A percentile compares a stretch with the other conserved stretches of the same genome.
Conservation (phyloP, 2,797 vertebrate genomes). For the Cynodonichthys magdalenae region DNA sequence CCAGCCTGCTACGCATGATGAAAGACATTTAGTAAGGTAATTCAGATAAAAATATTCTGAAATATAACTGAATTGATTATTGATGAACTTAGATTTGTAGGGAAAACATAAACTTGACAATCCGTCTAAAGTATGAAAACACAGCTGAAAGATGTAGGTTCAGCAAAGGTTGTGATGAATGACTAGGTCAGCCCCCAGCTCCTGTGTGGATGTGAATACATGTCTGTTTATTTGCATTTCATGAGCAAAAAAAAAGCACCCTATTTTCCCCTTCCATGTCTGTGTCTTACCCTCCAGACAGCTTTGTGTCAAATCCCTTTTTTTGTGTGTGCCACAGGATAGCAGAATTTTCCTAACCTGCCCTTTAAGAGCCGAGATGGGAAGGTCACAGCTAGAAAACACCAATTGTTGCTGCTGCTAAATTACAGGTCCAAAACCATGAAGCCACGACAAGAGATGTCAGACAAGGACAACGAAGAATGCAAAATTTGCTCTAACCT, state of each 20-base stretch:
- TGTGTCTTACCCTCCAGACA: constrained; percentile 66
- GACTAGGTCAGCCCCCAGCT: constrained; percentile 54
- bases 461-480: constrained; percentile 23
- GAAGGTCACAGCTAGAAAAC: constrained; percentile 59
- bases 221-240: constrained; percentile 56
- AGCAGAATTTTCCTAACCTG: constrained; percentile 51
- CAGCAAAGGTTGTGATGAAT: constrained; percentile 67
- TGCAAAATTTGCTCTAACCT: constrained; percentile 17
- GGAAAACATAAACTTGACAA: constrained; percentile 43
- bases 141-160: constrained; percentile 60
- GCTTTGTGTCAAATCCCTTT: constrained; percentile 59
- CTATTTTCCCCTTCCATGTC: constrained; percentile 24
- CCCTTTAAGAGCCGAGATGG: constrained; percentile 33
- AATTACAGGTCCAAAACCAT: constrained; percentile 27
- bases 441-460: constrained; percentile 25
- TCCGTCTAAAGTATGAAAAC: constrained; percentile 52
- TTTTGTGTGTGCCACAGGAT: constrained; percentile 37
- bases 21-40: too few species aligned
- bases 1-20: neutral
- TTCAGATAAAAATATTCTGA: neutral
- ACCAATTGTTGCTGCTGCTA: constrained; percentile 41
- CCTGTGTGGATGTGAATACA: constrained; percentile 23
- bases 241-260: constrained; percentile 14
- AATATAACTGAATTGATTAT: constrained; percentile 23
- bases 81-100: constrained; percentile 14